Evolutionary conservation across 1,140 invertebrate genomes (phyloP), one percentile per base, ranked within the genome.

Genomic region (Drosophila pachea): DNA sequence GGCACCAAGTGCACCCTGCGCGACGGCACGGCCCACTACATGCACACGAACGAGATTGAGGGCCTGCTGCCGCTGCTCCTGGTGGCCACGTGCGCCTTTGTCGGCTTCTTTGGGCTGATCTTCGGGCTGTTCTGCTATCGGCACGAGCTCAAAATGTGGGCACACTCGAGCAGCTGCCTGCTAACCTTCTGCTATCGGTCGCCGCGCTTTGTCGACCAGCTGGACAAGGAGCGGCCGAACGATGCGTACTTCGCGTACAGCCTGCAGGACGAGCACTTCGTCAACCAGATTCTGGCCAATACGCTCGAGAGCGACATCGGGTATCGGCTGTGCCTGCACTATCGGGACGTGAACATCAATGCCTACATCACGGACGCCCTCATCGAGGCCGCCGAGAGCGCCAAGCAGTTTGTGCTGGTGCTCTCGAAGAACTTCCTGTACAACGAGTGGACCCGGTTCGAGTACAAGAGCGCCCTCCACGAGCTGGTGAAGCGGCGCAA

Each of bases 241-340:
- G 97, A 98, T 89, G 96, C 96, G 8, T 98, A 97, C 88, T 93
- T 98, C 42, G 95, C 95, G 47, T 98, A 98, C 90, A 96, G 95
- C 76, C 93, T 95, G 31, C 95, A 97, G 88, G 96, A 98, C 89
- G 95, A 97, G 87, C 93, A 94, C 33, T 97, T 96, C 90, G 95
- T 97, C 4, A 94, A 94, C 73, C 94, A 97, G 83, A 95, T 96
- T 71, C 90, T 98, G 73, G 94, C 95, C 32, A 93, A 94, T 5
- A 94, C 94, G 6, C 91, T 97, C 32, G 96, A 97, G 90, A 92
- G 92, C n/a, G 93, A 94, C 73, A 92, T 93, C 9, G 93, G 93
- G 36, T 97, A 96, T 89, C 90, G 95, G 60, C 91, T 97, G 45
- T 96, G 95, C 87, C 90, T 97, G 69, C 96, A 97, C 88, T 96